Evolutionary conservation across 2,888 invertebrate species (phyloP), one percentile per base, ranked within the genome.

Genomic region (Agonopterix subpropinquella): DNA sequence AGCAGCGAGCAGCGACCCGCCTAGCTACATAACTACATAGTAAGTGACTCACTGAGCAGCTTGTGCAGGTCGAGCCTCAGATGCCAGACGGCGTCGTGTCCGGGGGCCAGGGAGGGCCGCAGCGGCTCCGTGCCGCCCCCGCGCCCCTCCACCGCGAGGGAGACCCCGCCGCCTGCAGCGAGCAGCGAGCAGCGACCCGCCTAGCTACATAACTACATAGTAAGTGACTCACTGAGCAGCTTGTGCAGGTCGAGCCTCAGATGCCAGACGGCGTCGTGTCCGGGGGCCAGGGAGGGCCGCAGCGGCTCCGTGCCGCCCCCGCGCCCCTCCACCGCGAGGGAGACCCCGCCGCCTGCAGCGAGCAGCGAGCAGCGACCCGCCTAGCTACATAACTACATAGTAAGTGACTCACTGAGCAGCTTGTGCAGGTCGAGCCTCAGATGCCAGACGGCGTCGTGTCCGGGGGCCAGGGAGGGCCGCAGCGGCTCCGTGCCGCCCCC

Each of bases 51-150:
- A 89, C 91, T 90, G n/a, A 94, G 71, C 61, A 87, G 56, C 53
- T 88, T 82, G 59, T 82, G 87, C 7, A 96, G 85, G 80, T 97
- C 96, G 8, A 97, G 86, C 68, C 92, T 92, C 52, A 95, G 89
- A 62, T 94, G 93, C 96, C 96, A 97, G 9, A 97, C 91, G 7
- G 95, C 96, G 1, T 91, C 90, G 53, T 91, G 89, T 0, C 91
- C 92, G 2, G 92, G 86, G 44, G 93, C 91, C 72, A 93, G 92
- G 50, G 87, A 85, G 13, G 96, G 80, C 9, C 88, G 82, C 61
- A 74, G 82, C 0, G 90, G 72, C 1, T 93, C 92, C 48, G 96
- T 79, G 8, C 89, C 91, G 1, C 92, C 89, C 2, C 93, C 89
- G 2, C 93, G 92, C 0, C 94, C 94, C 54, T 88, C 86, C 64